A percentile compares a stretch with the other conserved stretches of the same genome.
Conservation (phyloP, 64 coral and sea anemone species). For the Cladopsammia gracilis region DNA sequence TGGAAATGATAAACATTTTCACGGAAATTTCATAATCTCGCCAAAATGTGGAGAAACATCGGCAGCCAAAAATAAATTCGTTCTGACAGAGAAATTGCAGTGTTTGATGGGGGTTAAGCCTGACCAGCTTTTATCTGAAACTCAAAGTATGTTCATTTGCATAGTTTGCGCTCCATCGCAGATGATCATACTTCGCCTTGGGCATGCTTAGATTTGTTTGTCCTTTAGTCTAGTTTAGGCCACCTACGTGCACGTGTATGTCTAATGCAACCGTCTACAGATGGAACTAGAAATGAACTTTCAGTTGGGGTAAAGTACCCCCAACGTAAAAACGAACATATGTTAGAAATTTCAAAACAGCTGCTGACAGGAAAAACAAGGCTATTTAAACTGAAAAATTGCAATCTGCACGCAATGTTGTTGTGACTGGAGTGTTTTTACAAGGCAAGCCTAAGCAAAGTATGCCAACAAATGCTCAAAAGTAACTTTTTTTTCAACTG, state of each 20-base stretch:
- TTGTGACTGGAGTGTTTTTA: no score
- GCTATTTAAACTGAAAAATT: background rate
- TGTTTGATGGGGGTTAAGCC: no score
- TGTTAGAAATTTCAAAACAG: background rate
- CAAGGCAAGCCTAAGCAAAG: no score
- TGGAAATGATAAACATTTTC: background rate
- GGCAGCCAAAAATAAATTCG: background rate
- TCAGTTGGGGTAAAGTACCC: background rate
- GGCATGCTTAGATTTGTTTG: background rate
- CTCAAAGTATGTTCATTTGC: background rate
- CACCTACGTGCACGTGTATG: background rate
- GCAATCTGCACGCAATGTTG: background rate
- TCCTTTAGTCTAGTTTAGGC: background rate
- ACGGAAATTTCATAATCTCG: background rate
- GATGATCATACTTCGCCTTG: background rate
- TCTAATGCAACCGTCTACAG: no score
- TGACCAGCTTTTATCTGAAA: no score
- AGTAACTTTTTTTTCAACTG: background rate
- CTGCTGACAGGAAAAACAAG: constrained; percentile 5
- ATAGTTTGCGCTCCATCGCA: background rate
- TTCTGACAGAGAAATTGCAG: background rate
- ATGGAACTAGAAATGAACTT: background rate
- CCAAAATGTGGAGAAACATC: background rate
- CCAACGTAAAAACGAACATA: background rate
- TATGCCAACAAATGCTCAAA: background rate